These are phyloP conservation scores for Protophormia terraenovae DNA, from an alignment of 2,888 invertebrate species.

Conservation along the genomic window DNA sequence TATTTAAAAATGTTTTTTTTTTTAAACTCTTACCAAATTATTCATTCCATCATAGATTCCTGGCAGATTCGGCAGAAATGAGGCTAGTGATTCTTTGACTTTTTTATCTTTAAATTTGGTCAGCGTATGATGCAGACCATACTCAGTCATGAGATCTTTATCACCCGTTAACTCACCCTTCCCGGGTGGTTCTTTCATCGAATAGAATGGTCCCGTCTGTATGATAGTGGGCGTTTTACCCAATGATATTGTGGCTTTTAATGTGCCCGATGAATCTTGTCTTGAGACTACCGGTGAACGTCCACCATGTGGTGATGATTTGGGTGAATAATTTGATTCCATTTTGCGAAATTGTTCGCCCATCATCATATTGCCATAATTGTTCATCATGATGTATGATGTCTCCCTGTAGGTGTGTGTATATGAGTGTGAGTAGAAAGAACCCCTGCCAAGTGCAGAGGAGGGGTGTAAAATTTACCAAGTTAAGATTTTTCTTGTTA, in stretches of 20 bases:
- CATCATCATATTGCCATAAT: conserved; percentile 88
- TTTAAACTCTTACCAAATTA: conserved; percentile 82
- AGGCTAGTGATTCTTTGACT: conserved; percentile 95
- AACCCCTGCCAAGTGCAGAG: neutral
- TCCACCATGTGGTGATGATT: conserved; percentile 97
- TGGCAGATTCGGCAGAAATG: conserved; percentile 96
- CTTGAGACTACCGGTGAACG: conserved; percentile 97
- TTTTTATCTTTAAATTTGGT: conserved; percentile 99
- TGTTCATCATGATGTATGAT: conserved; percentile 78
- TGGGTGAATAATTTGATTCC: conserved; percentile 94
- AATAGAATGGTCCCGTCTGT: conserved; percentile 98
- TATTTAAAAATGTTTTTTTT: too few relatives aligned
- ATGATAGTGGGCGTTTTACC: conserved; percentile 98
- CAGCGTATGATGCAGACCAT: conserved; percentile 98
- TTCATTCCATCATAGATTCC: conserved; percentile 97
- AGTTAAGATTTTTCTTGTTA: neutral
- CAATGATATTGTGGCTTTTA: conserved; percentile 98
- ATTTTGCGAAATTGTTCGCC: conserved; percentile 96
- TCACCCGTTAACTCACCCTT: conserved; percentile 97
- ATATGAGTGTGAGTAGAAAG: neutral
- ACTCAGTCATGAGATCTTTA: conserved; percentile 97
- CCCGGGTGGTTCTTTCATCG: conserved; percentile 97
- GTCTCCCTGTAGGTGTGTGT: neutral
- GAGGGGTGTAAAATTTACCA: too few relatives aligned
- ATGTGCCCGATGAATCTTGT: conserved; percentile 97